Base-by-base conservation (phyloP, 2,113 vertebrate species). In the Talpa occidentalis region DNA sequence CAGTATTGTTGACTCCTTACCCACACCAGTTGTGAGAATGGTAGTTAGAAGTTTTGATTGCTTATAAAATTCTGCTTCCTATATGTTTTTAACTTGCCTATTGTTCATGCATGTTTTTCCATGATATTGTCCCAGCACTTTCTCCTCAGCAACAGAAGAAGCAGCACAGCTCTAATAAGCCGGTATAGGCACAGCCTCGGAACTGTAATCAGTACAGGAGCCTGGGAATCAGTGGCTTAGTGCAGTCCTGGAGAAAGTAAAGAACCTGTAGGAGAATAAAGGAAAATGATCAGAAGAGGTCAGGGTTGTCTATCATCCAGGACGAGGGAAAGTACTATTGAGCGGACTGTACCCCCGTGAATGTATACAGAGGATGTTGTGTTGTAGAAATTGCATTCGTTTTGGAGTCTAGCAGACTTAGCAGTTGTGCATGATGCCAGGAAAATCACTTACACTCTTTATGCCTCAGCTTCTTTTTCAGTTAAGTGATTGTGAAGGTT, bases 391-490 rank as follows among this genome's bases (percentile, higher is more conserved):
- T 12, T 44, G 22, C 32, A 47, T 15, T 72, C 52, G 32, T 21
- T 64, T 72, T 82, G 54, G 42, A 83, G 52, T 62, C 37, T 54
- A 12, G n/a, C 17, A 73, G 62, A 49, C 16, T 8, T 59, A 70
- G 17, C 0, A 10, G 5, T 79, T 93, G 47, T 92, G 28, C 28
- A 12, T 69, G 69, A 28, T 78, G 40, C 62, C 21, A 66, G 73
- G 62, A 81, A 91, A 73, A 80, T 19, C 70, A 44, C n/a, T 26
- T 49, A 59, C 1, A 54, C 24, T 79, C 16, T 80, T 88, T 40
- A 95, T 79, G 6, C 59, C 5, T 59, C 22, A n/a, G 64, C 87
- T 78, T 83, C 32, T 89, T 92, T 62, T 44, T 88, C 30, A 80
- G 9, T 47, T 7, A 88, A 76, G 52, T 69, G 64, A 79, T 42